Evolutionary conservation across 2,113 vertebrate species (phyloP), one percentile per base, ranked within the genome.

Genomic region (Lipotes vexillifer): DNA sequence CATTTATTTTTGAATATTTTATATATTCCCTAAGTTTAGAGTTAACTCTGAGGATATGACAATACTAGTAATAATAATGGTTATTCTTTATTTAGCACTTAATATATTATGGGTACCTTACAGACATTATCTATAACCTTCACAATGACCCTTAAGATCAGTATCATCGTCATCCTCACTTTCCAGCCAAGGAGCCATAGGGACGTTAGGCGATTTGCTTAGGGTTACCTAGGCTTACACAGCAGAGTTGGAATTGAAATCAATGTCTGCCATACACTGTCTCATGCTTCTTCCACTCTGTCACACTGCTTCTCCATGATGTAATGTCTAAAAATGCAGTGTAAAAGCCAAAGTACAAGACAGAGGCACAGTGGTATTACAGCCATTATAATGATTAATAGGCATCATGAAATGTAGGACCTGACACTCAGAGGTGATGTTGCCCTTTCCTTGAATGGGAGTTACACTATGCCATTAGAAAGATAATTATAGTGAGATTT

Each of bases 401-500:
- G 86, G 95, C 88, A 63, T 80, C 78, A 77, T 84, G 88, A 94
- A 96, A 94, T 49, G 65, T 44, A 88, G 92, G 94, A 90, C 89
- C 91, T 93, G 78, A 90, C 89, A 84, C 61, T 68, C 92, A 96
- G 97, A 97, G 90, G 96, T 59, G 90, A 93, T 87, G 71, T 88
- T 98, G 88, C 88, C 93, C 90, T 96, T 97, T 97, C 31, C 83
- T 89, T 89, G 68, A 94, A 84, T 87, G 91, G 72, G 41, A 95
- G 78, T 96, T 95, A 80, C 66, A 71, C 65, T 71, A 29, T 87
- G 55, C 88, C 92, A 65, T 97, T 90, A 97, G 92, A 89, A 44
- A 87, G 82, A 80, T 95, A 95, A 97, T 97, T 95, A 97, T 14
- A 94, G 93, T 86, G 83, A 96, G 77, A 71, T 75, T 92, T 98